phyloP scores from a whole-genome alignment of 2,113 vertebrate species.

The Ancistrus triradiatus region DNA sequence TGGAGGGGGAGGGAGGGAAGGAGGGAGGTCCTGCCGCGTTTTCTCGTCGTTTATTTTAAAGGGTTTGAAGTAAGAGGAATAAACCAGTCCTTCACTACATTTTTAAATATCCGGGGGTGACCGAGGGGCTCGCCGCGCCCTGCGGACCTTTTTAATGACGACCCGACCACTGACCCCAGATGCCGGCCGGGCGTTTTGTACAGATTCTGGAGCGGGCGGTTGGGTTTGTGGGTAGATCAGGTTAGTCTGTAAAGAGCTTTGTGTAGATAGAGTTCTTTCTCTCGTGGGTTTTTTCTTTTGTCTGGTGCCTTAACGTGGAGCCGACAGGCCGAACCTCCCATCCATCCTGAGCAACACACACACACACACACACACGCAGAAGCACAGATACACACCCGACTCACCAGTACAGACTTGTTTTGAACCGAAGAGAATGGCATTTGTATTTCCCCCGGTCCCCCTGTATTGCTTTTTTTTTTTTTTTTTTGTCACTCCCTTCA shows the following conservation, averaged over 20 bases:
- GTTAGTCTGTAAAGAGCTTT: slow-evolving; percentile 52
- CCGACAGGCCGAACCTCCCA: slow-evolving; percentile 19
- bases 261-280: slow-evolving; percentile 76
- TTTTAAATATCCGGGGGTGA: slow-evolving; percentile 49
- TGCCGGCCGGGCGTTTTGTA: slow-evolving; percentile 69
- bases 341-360: neutral
- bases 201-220: slow-evolving; percentile 81
- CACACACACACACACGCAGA: neutral
- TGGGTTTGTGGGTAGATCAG: slow-evolving; percentile 4
- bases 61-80: slow-evolving; percentile 56
- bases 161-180: neutral
- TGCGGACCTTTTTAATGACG: slow-evolving; percentile 59
- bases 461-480: slow-evolving; percentile 28
- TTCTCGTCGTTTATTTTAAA: slow-evolving; percentile 80
- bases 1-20: no score
- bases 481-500: slow-evolving; percentile 1
- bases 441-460: slow-evolving; percentile 26
- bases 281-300: slow-evolving; percentile 82
- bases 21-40: slow-evolving; percentile 84
- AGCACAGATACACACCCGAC: neutral
- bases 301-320: slow-evolving; percentile 96
- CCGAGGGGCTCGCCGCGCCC: neutral
- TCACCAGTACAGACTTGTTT: slow-evolving; percentile 45
- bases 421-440: slow-evolving; percentile 67
- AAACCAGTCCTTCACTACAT: slow-evolving; percentile 69